Evolutionary conservation across 1,140 invertebrate genomes (phyloP).

Genomic region (Tetramorium parvispinum): DNA sequence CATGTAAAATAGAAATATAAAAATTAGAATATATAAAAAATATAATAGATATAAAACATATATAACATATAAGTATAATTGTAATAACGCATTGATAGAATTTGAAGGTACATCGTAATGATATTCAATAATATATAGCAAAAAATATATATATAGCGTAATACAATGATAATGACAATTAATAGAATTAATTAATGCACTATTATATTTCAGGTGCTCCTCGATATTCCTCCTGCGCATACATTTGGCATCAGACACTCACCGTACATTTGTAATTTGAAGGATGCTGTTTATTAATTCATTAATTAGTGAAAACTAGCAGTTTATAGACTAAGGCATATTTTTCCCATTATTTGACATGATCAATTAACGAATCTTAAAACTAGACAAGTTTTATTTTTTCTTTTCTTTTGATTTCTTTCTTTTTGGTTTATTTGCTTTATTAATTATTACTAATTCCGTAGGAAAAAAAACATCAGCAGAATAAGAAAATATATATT

Average conservation of each 20-base stretch:
- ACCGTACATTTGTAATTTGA: conserved; percentile 90
- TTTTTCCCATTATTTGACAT: background rate
- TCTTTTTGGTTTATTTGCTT: background rate
- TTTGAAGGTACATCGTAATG: background rate
- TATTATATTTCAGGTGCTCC: conserved; percentile 83
- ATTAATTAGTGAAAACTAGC: conserved; percentile 3
- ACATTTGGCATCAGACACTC: conserved; percentile 96
- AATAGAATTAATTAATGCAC: conserved; percentile 19
- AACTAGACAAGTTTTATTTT: background rate
- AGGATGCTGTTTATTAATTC: conserved; percentile 79
- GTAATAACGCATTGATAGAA: background rate
- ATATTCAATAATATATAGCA: background rate
- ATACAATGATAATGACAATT: background rate
- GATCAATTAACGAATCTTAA: conserved; percentile 5
- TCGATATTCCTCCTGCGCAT: conserved; percentile 88
- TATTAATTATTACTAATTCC: conserved; percentile 14
- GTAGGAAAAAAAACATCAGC: background rate
- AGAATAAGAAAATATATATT: background rate
- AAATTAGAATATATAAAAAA: background rate
- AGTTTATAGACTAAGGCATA: background rate
- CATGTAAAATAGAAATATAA: background rate
- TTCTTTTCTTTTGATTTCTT: background rate
- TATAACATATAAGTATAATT: background rate
- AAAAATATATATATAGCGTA: background rate
- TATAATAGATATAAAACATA: background rate